These are phyloP conservation scores for Apostichopus japonicus DNA, from an alignment of 35 echinoderm and acorn worm species.

Conservation along the genomic window DNA sequence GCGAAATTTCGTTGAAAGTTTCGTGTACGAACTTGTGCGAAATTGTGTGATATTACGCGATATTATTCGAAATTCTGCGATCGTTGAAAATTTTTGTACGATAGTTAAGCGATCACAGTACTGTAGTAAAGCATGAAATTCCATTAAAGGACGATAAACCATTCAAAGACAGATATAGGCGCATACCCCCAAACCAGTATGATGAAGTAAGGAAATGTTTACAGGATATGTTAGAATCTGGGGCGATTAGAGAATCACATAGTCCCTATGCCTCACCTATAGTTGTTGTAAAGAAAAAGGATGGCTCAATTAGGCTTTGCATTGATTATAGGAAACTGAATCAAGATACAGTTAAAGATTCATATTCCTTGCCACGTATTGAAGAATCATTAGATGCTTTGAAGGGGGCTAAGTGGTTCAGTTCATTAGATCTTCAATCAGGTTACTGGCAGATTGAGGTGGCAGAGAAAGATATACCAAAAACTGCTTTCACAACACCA, in stretches of 20 bases:
- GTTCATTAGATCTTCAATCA: slow-evolving; percentile 50
- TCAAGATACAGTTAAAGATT: background rate
- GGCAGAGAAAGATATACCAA: no score
- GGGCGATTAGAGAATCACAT: slow-evolving; percentile 53
- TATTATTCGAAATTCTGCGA: no score
- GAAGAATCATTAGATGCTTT: slow-evolving; percentile 59
- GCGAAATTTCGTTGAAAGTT: no score
- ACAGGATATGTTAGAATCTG: slow-evolving; percentile 52
- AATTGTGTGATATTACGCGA: no score
- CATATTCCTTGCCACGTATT: slow-evolving; percentile 15
- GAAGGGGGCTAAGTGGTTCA: slow-evolving; percentile 52
- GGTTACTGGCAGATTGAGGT: no score
- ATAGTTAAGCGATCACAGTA: no score
- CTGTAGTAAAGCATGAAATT: slow-evolving; percentile 59
- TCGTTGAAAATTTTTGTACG: no score
- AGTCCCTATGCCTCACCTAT: slow-evolving; percentile 69
- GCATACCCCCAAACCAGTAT: slow-evolving; percentile 63
- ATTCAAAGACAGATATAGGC: slow-evolving; percentile 34
- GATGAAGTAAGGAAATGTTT: slow-evolving; percentile 60
- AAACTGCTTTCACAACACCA: no score
- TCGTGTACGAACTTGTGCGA: no score
- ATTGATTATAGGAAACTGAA: slow-evolving; percentile 65
- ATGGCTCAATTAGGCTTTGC: slow-evolving; percentile 50
- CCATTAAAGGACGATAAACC: slow-evolving; percentile 48
- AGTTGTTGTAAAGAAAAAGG: slow-evolving; percentile 68